Evolutionary conservation across 2,113 vertebrate species (phyloP).

Genomic region (Grus americana): DNA sequence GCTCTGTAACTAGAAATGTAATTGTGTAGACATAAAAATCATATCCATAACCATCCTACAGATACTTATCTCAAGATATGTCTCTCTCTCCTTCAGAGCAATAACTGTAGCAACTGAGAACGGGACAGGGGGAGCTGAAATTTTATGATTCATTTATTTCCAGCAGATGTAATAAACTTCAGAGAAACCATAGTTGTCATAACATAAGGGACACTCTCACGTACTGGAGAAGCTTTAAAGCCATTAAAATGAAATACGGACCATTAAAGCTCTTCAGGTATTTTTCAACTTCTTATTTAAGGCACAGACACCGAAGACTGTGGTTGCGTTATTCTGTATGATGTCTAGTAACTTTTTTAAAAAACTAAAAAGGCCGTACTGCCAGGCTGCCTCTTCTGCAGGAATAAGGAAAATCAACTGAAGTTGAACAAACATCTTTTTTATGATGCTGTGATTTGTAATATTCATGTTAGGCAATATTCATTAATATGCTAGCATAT

Average conservation of each 20-base stretch:
- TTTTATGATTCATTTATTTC: conserved; percentile 67
- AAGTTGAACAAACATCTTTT: background rate
- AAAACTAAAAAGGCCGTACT: background rate
- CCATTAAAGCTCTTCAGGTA: conserved; percentile 57
- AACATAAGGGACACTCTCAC: conserved; percentile 51
- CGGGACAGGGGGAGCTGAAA: conserved; percentile 59
- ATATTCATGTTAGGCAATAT: background rate
- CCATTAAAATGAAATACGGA: conserved; percentile 70
- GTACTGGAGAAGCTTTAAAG: conserved; percentile 61
- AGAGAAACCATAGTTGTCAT: conserved; percentile 41
- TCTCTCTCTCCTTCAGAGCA: conserved; percentile 68
- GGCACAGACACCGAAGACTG: conserved; percentile 28
- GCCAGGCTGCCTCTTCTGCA: background rate
- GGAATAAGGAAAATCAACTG: conserved; percentile 32
- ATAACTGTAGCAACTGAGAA: conserved; percentile 64
- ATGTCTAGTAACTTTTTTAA: conserved; percentile 51
- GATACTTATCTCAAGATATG: conserved; percentile 65
- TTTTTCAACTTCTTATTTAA: conserved; percentile 68
- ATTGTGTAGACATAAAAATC: conserved; percentile 71
- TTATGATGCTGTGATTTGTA: background rate
- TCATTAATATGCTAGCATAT: background rate
- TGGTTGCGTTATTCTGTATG: conserved; percentile 62
- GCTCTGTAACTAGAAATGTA: conserved; percentile 66
- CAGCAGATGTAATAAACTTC: conserved; percentile 58
- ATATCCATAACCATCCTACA: conserved; percentile 47